Evolutionary conservation across 2,888 invertebrate species (phyloP).

Genomic region (Doris montereyensis): DNA sequence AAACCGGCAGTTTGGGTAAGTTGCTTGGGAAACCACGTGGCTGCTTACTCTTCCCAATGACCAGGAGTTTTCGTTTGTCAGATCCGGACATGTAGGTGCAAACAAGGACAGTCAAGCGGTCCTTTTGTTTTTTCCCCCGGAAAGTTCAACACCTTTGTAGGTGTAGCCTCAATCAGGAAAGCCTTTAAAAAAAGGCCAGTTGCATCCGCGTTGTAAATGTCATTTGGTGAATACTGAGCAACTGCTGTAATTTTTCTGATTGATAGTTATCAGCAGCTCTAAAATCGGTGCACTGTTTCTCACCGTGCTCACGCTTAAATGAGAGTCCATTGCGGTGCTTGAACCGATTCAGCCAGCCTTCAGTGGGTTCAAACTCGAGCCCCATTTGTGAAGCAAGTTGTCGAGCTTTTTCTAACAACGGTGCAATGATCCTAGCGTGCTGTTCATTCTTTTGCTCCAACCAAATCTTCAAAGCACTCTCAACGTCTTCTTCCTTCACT

Average conservation of each 20-base stretch:
- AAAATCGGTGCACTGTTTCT: conserved; percentile 43
- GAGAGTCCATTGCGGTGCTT: conserved; percentile 42
- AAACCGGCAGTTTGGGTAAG: conserved; percentile 43
- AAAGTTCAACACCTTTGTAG: conserved; percentile 44
- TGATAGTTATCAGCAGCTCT: conserved; percentile 40
- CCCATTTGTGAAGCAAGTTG: conserved; percentile 38
- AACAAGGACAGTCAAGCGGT: conserved; percentile 46
- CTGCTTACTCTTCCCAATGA: conserved; percentile 47
- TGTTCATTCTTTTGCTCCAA: background rate
- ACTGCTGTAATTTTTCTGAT: conserved; percentile 8
- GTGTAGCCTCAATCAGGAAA: conserved; percentile 45
- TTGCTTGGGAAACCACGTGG: conserved; percentile 51
- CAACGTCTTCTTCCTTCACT: background rate
- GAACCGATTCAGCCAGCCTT: conserved; percentile 45
- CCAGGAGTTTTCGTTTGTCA: conserved; percentile 44
- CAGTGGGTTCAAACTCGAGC: conserved; percentile 36
- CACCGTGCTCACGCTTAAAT: conserved; percentile 44
- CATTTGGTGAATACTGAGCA: conserved; percentile 34
- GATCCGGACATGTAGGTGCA: conserved; percentile 47
- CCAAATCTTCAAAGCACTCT: background rate
- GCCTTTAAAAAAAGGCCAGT: conserved; percentile 48
- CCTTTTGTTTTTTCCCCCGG: conserved; percentile 50
- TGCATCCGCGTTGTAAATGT: conserved; percentile 51
- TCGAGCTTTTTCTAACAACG: conserved; percentile 40
- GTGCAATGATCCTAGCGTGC: background rate